Base-by-base conservation (phyloP, 2,113 vertebrate genomes). In the Oryzias javanicus region DNA sequence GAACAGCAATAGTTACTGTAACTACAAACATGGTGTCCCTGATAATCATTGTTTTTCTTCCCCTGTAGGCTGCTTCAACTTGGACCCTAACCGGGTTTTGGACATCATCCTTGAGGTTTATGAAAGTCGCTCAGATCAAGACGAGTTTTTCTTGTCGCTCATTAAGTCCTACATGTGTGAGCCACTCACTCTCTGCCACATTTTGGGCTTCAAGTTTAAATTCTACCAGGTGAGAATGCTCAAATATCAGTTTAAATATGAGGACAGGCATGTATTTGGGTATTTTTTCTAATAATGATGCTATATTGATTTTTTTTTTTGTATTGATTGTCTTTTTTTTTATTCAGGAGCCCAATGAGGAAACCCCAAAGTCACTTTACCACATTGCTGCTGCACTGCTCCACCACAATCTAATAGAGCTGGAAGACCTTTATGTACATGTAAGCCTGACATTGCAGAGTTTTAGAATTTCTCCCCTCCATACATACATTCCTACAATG, bases 121-220 rank as follows among this genome's bases (percentile, higher is more conserved):
- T 64, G 94, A 98, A 85, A 97, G 96, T 81, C 94, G 97, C 58
- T 96, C 95, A 29, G 95, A 98, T 49, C 94, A 97, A 15, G 95
- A 98, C 77, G 96, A 99, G 61, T 98, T 98, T 87, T 99, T 98
- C 82, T 90, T 98, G 71, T 92, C 96, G 45, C 91, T 99, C 81
- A 96, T 98, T 80, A 95, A 99, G 79, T 98, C 95, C 29, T 98
- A 99, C 70, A 99, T 99, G 97, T 99, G 97, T 86, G 97, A 99
- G 80, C 94, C 94, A 55, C 95, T 98, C 90, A 98, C 97, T 64
- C 93, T 99, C 29, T 99, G 97, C 90, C 97, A 99, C 91, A 98
- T 99, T 81, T 92, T 99, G 73, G 97, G 97, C 47, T 99, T 99
- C 89, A 99, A 99, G 82, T 98, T 99, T 90, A 98, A 98, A 84